phyloP scores from a whole-genome alignment of 2,113 vertebrate species.

The Macrotis lagotis region DNA sequence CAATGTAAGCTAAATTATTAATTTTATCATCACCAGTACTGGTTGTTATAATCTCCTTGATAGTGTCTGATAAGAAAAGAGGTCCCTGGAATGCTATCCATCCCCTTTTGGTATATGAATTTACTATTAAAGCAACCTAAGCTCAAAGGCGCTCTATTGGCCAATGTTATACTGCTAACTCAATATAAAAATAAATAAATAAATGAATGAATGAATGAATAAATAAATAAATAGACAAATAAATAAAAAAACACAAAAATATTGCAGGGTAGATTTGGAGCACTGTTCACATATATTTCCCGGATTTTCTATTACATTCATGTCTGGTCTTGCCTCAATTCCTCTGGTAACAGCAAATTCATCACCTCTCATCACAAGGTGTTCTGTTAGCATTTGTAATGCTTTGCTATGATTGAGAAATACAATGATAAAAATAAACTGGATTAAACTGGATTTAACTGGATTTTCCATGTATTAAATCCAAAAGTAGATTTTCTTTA shows the following conservation, averaged over 20 bases:
- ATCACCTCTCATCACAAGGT: slow-evolving; percentile 48
- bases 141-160: background rate
- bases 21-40: background rate
- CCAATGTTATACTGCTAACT: background rate
- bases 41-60: background rate
- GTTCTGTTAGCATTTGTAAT: slow-evolving; percentile 63
- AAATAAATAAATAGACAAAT: background rate
- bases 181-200: background rate
- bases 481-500: background rate
- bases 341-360: slow-evolving; percentile 57
- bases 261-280: background rate
- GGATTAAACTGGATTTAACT: too few species aligned
- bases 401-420: background rate
- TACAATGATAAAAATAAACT: too few species aligned
- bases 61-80: background rate
- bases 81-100: background rate
- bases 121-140: background rate
- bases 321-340: slow-evolving; percentile 61
- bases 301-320: slow-evolving; percentile 12
- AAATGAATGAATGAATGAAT: background rate
- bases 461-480: background rate
- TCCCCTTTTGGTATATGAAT: background rate
- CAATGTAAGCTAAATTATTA: background rate
- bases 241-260: background rate
- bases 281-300: slow-evolving; percentile 43